A percentile compares a stretch with the other conserved stretches of the same genome.
These are phyloP conservation scores for Hippopotamyrus pictus DNA, from an alignment of 2,797 vertebrate species.

Conservation along the genomic window DNA sequence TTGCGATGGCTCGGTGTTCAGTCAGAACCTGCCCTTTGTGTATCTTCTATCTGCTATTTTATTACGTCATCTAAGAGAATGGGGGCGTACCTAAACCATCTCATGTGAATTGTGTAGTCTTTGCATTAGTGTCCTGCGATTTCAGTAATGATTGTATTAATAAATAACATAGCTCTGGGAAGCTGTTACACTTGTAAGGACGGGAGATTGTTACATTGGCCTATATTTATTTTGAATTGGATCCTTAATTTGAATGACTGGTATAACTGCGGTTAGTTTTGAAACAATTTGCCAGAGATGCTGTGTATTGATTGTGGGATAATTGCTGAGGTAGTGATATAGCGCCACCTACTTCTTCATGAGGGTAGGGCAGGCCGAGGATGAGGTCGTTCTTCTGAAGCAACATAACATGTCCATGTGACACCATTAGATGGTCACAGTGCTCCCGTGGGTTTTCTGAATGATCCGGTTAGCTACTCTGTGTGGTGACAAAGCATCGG, in stretches of 20 bases:
- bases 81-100: not conserved
- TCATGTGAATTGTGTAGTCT: not conserved
- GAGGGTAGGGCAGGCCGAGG: not conserved
- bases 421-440: not conserved
- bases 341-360: not conserved
- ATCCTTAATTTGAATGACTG: not conserved
- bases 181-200: not conserved
- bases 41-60: not conserved
- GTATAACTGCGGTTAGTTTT: not conserved
- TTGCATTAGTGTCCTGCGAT: not conserved
- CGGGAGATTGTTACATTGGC: not conserved
- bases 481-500: not conserved
- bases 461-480: not conserved
- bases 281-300: not conserved
- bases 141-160: not conserved
- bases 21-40: not conserved
- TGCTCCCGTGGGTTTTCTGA: not conserved
- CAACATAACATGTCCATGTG: not conserved
- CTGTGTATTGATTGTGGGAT: not conserved
- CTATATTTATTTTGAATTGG: not conserved
- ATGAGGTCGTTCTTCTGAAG: not conserved
- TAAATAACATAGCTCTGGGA: not conserved
- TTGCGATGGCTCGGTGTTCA: not conserved
- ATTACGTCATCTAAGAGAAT: not conserved
- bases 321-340: not conserved